Evolutionary conservation across 2,113 vertebrate species (phyloP).

Genomic region (Sphyrna mokarran): DNA sequence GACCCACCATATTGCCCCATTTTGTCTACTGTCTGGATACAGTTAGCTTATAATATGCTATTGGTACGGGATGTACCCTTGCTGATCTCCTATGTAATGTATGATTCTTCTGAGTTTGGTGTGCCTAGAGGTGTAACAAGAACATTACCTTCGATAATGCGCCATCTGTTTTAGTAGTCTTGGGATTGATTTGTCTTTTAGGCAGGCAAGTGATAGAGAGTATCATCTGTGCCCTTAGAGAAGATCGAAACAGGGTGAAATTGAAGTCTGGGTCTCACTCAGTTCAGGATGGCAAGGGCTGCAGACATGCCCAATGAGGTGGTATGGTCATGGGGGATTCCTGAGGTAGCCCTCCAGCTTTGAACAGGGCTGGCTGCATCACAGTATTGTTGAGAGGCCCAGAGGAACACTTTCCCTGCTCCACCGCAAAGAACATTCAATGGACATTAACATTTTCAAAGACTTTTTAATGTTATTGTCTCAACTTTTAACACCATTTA

Average conservation of each 20-base stretch:
- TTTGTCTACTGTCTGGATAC: neutral
- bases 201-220: neutral
- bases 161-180: neutral
- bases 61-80: neutral
- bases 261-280: neutral
- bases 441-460: neutral
- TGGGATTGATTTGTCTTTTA: neutral
- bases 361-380: neutral
- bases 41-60: neutral
- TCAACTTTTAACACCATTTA: too few species aligned
- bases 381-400: neutral
- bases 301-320: neutral
- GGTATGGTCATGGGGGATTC: neutral
- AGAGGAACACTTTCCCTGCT: neutral
- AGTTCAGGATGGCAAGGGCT: neutral
- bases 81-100: neutral
- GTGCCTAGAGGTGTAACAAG: neutral
- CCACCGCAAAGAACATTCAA: neutral
- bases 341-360: neutral
- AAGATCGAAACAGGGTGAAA: neutral
- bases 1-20: too few species aligned
- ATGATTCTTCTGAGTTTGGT: neutral
- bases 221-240: neutral
- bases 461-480: neutral
- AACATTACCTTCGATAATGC: neutral